Evolutionary conservation across 2,888 invertebrate genomes (phyloP).

Genomic region (Bimastos eiseni): DNA sequence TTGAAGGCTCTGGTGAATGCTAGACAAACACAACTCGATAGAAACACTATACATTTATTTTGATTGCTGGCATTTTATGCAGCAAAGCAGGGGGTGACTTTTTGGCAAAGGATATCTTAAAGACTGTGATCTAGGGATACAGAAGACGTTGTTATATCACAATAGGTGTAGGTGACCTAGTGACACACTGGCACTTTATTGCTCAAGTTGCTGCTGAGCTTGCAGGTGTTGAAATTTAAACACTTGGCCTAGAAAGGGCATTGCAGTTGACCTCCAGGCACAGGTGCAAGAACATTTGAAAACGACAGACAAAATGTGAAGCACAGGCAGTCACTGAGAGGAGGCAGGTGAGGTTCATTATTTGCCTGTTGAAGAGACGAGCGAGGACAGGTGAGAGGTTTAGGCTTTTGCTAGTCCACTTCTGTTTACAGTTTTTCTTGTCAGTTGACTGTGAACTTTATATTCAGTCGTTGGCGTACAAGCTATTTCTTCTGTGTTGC

Average conservation of each 20-base stretch:
- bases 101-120: neutral
- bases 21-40: too few species aligned
- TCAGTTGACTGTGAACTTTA: neutral
- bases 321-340: neutral
- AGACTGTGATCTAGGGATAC: neutral
- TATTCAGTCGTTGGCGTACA: neutral
- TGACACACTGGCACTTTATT: neutral
- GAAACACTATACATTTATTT: too few species aligned
- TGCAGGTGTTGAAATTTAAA: constrained; percentile 9
- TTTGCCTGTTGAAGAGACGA: neutral
- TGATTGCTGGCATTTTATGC: too few species aligned
- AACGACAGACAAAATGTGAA: neutral
- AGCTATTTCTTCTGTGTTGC: neutral
- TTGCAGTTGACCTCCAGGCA: neutral
- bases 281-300: neutral
- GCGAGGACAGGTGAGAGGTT: neutral
- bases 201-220: neutral
- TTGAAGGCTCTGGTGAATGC: too few species aligned
- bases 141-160: neutral
- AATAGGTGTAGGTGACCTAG: neutral
- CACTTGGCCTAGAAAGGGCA: neutral
- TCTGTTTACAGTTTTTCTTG: constrained; percentile 13
- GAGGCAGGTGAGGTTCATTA: constrained; percentile 13
- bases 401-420: neutral
- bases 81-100: too few species aligned